Conservation (phyloP, 2,888 invertebrate species). For the Xanthostigma xanthostigma region DNA sequence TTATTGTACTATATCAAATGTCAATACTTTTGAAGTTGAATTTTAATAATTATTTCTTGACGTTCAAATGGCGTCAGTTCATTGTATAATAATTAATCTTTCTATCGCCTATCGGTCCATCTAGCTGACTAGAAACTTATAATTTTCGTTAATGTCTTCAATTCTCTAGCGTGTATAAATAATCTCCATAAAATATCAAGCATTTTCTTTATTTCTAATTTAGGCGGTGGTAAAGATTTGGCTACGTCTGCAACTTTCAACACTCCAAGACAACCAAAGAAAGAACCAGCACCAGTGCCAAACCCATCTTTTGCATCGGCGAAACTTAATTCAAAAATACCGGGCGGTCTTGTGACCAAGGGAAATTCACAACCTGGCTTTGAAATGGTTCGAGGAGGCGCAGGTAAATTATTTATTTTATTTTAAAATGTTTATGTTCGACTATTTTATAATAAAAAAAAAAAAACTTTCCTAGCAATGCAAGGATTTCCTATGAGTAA, state of each 20-base stretch:
- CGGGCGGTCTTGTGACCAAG: conserved; percentile 33
- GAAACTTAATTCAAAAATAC: conserved; percentile 24
- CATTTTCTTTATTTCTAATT: conserved; percentile 13
- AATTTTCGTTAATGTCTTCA: too few species aligned
- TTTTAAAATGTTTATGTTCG: neutral
- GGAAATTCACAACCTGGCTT: conserved; percentile 30
- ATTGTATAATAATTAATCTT: too few species aligned
- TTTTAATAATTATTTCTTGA: too few species aligned
- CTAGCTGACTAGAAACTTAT: too few species aligned
- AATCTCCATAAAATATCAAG: neutral
- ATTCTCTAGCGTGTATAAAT: too few species aligned
- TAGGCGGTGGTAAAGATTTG: conserved; percentile 75
- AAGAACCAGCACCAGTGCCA: conserved; percentile 25
- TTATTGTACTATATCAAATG: too few species aligned
- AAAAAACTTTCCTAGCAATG: neutral
- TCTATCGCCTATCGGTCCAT: too few species aligned
- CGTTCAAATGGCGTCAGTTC: too few species aligned
- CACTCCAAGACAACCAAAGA: conserved; percentile 31
- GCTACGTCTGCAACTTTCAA: conserved; percentile 61
- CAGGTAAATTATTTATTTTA: conserved; percentile 20
- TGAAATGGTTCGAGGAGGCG: conserved; percentile 38
- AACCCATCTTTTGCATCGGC: conserved; percentile 16
- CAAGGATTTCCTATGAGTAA: conserved; percentile 5
- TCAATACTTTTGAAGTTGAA: too few species aligned
- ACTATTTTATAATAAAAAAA: conserved; percentile 1